Conservation (phyloP, 2,113 vertebrate genomes). For the Odocoileus virginianus region DNA sequence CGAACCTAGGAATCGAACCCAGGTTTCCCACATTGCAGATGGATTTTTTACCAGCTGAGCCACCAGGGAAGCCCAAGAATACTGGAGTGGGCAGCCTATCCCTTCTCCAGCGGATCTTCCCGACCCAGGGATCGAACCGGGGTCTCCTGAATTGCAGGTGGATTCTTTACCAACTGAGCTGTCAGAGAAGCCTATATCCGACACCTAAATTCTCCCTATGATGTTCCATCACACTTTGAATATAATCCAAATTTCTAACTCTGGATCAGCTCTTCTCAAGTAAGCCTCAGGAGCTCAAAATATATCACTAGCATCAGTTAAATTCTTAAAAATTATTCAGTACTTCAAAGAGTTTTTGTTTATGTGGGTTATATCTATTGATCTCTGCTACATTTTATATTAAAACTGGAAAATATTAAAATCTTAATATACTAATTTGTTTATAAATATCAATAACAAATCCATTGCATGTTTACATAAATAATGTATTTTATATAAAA, state of each 20-base stretch:
- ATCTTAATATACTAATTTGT: neutral
- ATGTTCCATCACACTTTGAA: neutral
- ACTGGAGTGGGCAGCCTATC: neutral
- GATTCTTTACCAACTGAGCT: neutral
- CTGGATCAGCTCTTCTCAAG: neutral
- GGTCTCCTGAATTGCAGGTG: neutral
- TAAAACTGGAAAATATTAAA: neutral
- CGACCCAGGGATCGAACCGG: fast-evolving
- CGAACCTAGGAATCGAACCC: neutral
- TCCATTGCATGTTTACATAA: neutral
- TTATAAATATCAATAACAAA: neutral
- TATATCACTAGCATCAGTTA: neutral
- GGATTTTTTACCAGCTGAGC: neutral
- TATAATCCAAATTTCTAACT: neutral
- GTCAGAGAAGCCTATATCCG: neutral
- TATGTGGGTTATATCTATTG: neutral
- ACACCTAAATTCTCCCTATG: neutral
- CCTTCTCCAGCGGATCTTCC: neutral
- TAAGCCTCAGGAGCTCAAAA: neutral
- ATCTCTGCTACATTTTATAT: neutral
- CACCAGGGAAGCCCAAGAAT: neutral
- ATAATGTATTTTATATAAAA: neutral
- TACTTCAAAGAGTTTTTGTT: neutral
- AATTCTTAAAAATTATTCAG: neutral
- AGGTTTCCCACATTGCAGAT: neutral